These are phyloP conservation scores for Xiphias gladius DNA, from an alignment of 2,113 vertebrate species.

Conservation along the genomic window DNA sequence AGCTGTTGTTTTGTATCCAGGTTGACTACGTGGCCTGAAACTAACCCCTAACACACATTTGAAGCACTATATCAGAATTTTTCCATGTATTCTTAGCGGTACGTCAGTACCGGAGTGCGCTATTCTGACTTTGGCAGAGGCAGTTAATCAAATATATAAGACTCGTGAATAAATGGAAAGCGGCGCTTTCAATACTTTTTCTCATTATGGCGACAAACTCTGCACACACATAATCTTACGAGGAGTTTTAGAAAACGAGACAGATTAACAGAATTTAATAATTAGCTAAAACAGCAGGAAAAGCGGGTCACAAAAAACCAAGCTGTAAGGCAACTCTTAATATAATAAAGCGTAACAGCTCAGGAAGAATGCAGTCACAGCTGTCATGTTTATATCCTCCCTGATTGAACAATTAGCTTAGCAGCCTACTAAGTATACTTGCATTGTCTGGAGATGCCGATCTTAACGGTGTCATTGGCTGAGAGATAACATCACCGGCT, in stretches of 20 bases:
- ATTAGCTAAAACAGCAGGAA: constrained; percentile 5
- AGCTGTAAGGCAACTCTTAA: background rate
- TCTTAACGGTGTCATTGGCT: constrained; percentile 76
- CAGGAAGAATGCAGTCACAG: constrained; percentile 37
- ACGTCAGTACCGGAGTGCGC: constrained; percentile 12
- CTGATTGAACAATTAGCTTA: constrained; percentile 63
- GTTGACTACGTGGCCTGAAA: background rate
- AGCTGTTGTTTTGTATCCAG: constrained; percentile 2
- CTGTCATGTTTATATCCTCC: constrained; percentile 51
- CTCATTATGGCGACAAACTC: constrained; percentile 23
- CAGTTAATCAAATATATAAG: constrained; percentile 11
- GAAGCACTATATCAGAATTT: background rate
- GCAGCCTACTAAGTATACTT: constrained; percentile 43
- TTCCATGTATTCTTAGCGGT: background rate
- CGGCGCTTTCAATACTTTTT: background rate
- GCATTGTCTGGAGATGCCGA: constrained; percentile 74
- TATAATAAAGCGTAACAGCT: constrained; percentile 33
- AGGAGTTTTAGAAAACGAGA: background rate
- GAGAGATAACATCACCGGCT: constrained; percentile 69
- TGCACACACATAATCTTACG: background rate
- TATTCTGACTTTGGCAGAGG: constrained; percentile 41
- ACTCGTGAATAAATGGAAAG: background rate
- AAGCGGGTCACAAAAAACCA: constrained; percentile 23
- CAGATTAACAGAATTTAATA: background rate
- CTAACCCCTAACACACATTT: background rate